Conservation (phyloP, 2,113 vertebrate genomes). For the Amazona guildingii region DNA sequence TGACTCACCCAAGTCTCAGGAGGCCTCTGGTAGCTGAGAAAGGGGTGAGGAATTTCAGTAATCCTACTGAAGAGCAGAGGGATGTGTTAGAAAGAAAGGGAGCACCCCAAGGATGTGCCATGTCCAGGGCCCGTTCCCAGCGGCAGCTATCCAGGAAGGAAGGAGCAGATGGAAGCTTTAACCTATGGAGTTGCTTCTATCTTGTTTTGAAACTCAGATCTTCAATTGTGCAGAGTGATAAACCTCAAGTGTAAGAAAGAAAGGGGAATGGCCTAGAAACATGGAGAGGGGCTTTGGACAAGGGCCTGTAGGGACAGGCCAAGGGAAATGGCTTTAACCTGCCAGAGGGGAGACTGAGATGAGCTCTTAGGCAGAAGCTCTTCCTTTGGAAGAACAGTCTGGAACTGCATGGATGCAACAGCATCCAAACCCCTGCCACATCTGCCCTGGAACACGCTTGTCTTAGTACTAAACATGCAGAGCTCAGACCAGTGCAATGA, state of each 20-base stretch:
- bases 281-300: neutral
- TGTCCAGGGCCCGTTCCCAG: fast-evolving
- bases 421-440: neutral
- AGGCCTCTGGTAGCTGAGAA: neutral
- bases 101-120: neutral
- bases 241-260: neutral
- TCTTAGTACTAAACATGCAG: neutral
- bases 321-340: neutral
- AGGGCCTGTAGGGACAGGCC: neutral
- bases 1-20: neutral
- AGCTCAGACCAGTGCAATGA: neutral
- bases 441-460: neutral
- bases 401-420: neutral
- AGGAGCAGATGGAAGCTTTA: neutral
- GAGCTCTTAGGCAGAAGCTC: neutral
- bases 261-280: neutral
- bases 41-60: slow-evolving; percentile 58
- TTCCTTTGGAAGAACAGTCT: neutral
- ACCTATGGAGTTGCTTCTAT: neutral
- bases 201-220: neutral
- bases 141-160: fast-evolving
- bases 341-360: neutral
- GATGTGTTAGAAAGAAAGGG: neutral
- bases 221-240: neutral
- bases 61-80: neutral